phyloP scores from a whole-genome alignment of 2,888 invertebrate species.

The Ceriagrion tenellum region DNA sequence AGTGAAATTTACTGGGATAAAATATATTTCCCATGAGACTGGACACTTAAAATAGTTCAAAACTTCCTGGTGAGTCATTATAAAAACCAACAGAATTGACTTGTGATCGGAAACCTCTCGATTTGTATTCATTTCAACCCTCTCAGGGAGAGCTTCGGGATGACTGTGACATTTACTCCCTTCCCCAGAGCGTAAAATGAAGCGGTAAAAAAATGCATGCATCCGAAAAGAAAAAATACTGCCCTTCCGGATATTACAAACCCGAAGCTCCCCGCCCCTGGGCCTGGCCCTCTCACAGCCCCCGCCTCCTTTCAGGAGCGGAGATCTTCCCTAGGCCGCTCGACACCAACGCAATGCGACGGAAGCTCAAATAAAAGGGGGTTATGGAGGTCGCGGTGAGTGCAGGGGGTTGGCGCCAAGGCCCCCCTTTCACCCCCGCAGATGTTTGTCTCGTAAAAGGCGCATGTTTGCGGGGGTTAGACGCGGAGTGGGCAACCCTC shows the following conservation, averaged over 20 bases:
- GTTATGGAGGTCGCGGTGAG: slow-evolving; percentile 26
- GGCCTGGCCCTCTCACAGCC: too few species aligned
- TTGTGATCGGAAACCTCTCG: too few species aligned
- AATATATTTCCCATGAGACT: too few species aligned
- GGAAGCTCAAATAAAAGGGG: slow-evolving; percentile 21
- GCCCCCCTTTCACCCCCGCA: background rate
- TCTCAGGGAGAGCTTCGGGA: background rate
- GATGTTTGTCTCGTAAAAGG: slow-evolving; percentile 58
- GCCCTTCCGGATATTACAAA: background rate
- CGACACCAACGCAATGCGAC: slow-evolving; percentile 60
- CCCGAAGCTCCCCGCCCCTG: background rate
- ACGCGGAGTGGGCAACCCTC: background rate
- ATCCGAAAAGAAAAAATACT: background rate
- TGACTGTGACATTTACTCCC: background rate
- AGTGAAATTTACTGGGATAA: too few species aligned
- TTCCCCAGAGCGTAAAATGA: background rate
- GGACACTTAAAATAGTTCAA: too few species aligned
- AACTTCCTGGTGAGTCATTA: too few species aligned
- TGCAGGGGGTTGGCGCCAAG: background rate
- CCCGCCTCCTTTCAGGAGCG: too few species aligned
- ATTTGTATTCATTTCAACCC: too few species aligned
- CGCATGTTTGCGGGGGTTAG: background rate
- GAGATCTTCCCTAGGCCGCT: too few species aligned
- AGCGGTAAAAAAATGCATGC: background rate
- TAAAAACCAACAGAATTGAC: too few species aligned